Evolutionary conservation across 2,113 vertebrate genomes (phyloP).

Genomic region (Phrynosoma blainvillii): DNA sequence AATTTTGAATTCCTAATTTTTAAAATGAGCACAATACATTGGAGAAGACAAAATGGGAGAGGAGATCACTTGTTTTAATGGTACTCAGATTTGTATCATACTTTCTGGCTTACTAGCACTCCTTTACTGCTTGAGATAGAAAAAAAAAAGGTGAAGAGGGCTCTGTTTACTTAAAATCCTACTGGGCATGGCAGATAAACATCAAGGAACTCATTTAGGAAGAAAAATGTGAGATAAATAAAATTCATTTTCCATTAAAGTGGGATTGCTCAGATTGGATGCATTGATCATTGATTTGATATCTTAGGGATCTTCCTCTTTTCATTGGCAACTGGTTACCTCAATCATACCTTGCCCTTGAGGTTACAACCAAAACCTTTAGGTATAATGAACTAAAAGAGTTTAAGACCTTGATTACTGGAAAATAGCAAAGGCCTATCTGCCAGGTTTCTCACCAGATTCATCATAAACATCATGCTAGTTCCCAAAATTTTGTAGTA

Average conservation of each 20-base stretch:
- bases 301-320: background rate
- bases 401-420: background rate
- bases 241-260: background rate
- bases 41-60: slow-evolving; percentile 35
- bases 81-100: slow-evolving; percentile 47
- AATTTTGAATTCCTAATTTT: slow-evolving; percentile 49
- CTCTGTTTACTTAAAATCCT: background rate
- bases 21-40: slow-evolving; percentile 43
- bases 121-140: slow-evolving; percentile 19
- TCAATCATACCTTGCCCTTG: background rate
- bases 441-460: background rate
- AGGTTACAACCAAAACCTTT: background rate
- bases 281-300: background rate
- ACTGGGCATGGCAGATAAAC: background rate
- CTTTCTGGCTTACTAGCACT: slow-evolving; percentile 21
- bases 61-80: slow-evolving; percentile 3
- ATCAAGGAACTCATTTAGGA: background rate
- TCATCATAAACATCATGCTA: background rate
- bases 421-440: background rate
- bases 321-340: background rate
- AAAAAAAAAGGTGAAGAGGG: background rate
- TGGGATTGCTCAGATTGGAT: background rate
- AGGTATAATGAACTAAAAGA: background rate
- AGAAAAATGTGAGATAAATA: background rate
- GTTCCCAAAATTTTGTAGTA: background rate